Conservation (phyloP, 2,113 vertebrate genomes). For the Aptenodytes patagonicus region DNA sequence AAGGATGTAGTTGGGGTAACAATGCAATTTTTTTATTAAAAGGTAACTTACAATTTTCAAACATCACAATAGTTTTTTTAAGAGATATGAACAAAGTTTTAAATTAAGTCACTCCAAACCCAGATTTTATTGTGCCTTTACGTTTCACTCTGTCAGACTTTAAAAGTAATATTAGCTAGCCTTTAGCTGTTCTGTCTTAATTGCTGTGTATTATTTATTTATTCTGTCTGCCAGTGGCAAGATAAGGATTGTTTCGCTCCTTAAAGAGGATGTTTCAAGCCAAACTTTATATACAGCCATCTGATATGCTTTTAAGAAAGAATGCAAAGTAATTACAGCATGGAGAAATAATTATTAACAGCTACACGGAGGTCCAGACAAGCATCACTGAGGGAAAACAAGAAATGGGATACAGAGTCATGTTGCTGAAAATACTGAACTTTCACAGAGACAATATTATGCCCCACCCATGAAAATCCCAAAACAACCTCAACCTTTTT, state of each 20-base stretch:
- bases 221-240: background rate
- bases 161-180: background rate
- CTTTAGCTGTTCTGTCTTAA: background rate
- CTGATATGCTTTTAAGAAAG: background rate
- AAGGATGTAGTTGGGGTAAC: background rate
- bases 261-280: background rate
- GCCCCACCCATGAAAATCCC: background rate
- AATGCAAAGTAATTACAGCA: background rate
- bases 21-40: background rate
- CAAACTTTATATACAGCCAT: background rate
- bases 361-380: background rate
- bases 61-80: background rate
- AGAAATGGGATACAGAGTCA: background rate
- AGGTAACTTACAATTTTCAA: background rate
- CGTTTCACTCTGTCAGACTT: background rate
- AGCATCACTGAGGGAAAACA: background rate
- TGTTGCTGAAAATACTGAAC: background rate
- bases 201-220: background rate
- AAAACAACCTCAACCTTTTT: background rate
- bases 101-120: background rate
- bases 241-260: background rate
- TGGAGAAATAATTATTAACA: background rate
- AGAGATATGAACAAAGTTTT: background rate
- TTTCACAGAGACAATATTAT: background rate
- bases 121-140: background rate